These are phyloP conservation scores for Eilema depressum DNA, from an alignment of 2,888 invertebrate species.

Conservation along the genomic window DNA sequence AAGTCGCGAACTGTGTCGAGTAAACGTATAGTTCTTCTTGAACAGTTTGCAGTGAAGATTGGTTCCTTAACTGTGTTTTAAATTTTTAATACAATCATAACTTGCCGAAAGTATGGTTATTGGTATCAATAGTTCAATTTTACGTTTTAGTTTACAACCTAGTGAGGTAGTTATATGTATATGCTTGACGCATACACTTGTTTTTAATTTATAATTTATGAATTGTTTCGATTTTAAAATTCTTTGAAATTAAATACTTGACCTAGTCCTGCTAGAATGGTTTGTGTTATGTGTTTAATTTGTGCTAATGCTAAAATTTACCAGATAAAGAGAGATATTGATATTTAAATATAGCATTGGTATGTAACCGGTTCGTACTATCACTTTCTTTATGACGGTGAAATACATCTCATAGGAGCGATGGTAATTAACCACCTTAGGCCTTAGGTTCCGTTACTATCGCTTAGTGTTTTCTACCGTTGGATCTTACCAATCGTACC, in stretches of 20 bases:
- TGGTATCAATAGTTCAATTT: slow-evolving; percentile 54
- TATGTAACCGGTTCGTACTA: slow-evolving; percentile 36
- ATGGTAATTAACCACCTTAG: slow-evolving; percentile 10
- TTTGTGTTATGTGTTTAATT: slow-evolving; percentile 22
- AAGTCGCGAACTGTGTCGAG: slow-evolving; percentile 67
- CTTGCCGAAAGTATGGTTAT: slow-evolving; percentile 27
- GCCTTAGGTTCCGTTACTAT: slow-evolving; percentile 23
- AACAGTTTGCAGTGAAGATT: slow-evolving; percentile 46
- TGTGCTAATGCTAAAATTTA: slow-evolving; percentile 18
- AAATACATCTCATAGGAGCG: slow-evolving; percentile 24
- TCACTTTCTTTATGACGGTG: slow-evolving; percentile 39
- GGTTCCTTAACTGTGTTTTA: slow-evolving; percentile 21
- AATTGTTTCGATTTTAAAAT: slow-evolving; percentile 16
- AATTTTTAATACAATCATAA: slow-evolving; percentile 8
- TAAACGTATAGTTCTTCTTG: slow-evolving; percentile 67
- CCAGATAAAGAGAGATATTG: slow-evolving; percentile 10
- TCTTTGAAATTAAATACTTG: slow-evolving; percentile 24
- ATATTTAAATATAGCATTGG: slow-evolving; percentile 20
- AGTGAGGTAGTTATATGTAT: slow-evolving; percentile 62
- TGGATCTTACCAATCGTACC: no score
- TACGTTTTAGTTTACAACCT: slow-evolving; percentile 70
- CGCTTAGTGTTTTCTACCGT: slow-evolving; percentile 2
- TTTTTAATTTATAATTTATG: slow-evolving; percentile 19
- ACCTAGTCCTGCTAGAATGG: slow-evolving; percentile 13
- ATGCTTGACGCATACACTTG: slow-evolving; percentile 18